phyloP scores from a whole-genome alignment of 2,888 invertebrate genomes.

The Caenorhabditis parvicauda region DNA sequence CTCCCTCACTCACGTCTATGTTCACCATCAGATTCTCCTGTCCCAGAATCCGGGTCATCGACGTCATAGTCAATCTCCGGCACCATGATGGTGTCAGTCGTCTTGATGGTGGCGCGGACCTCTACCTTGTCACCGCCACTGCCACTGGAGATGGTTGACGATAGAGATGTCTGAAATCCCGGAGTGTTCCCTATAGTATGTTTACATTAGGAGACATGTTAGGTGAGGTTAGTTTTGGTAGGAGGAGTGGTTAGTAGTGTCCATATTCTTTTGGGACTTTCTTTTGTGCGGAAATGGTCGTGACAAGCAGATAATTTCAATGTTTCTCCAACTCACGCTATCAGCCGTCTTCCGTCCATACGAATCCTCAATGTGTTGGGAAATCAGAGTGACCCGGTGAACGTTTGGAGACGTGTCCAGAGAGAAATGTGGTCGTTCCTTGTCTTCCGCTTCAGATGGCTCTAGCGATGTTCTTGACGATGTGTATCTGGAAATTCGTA shows the following conservation, averaged over 20 bases:
- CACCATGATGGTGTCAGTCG: conserved; percentile 20
- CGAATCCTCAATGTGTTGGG: conserved; percentile 60
- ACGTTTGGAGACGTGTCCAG: conserved; percentile 29
- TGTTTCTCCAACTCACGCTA: conserved; percentile 37
- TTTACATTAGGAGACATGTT: no score
- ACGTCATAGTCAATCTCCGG: conserved; percentile 59
- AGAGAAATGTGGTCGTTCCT: conserved; percentile 32
- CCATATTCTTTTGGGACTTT: no score
- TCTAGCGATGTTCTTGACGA: conserved; percentile 62
- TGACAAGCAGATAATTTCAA: no score
- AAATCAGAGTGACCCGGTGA: conserved; percentile 56
- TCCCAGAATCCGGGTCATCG: conserved; percentile 57
- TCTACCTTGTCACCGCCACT: no score
- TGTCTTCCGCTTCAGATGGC: conserved; percentile 59
- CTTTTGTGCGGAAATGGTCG: no score
- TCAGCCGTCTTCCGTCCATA: conserved; percentile 41
- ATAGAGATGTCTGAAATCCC: no score
- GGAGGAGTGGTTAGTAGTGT: no score
- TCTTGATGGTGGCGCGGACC: no score
- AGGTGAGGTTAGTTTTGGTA: no score
- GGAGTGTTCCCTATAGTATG: no score
- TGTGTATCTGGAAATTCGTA: conserved; percentile 52
- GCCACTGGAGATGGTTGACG: no score
- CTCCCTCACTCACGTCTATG: conserved; percentile 28
- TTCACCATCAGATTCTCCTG: conserved; percentile 55